A percentile compares a stretch with the other conserved stretches of the same genome.
These are phyloP conservation scores for Tortricodes alternella DNA, from an alignment of 2,888 invertebrate species.

Conservation along the genomic window DNA sequence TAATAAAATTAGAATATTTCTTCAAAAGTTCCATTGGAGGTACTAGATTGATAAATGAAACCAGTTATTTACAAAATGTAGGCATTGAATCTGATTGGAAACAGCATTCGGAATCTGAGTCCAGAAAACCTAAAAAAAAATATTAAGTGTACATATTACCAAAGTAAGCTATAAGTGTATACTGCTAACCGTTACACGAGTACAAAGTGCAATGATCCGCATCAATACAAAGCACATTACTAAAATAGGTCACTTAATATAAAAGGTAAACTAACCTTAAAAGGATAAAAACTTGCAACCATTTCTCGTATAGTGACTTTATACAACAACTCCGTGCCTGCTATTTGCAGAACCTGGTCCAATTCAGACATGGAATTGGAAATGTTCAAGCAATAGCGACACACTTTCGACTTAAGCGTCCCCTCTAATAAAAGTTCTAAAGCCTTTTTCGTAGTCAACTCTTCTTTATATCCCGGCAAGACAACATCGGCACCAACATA, in stretches of 20 bases:
- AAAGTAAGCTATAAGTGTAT: too few relatives aligned
- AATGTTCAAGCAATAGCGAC: constrained; percentile 64
- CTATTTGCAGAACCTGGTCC: constrained; percentile 62
- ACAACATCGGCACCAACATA: neutral
- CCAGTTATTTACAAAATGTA: too few relatives aligned
- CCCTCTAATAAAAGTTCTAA: constrained; percentile 61
- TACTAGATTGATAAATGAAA: too few relatives aligned
- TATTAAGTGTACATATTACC: too few relatives aligned
- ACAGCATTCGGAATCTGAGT: too few relatives aligned
- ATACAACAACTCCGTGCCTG: constrained; percentile 52
- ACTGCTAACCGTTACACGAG: neutral
- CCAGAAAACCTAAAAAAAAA: too few relatives aligned
- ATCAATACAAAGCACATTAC: neutral
- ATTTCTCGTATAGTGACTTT: constrained; percentile 66
- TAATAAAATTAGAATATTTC: too few relatives aligned
- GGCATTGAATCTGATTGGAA: too few relatives aligned
- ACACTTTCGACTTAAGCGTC: constrained; percentile 57
- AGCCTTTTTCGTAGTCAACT: constrained; percentile 61
- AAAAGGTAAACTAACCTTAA: constrained; percentile 52
- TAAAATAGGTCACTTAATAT: constrained; percentile 18
- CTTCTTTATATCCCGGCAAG: constrained; percentile 27
- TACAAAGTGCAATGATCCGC: neutral
- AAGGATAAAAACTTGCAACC: constrained; percentile 69
- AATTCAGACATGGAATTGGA: constrained; percentile 54
- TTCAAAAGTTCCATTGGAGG: too few relatives aligned